Percentiles rank a stretch among this genome's conserved stretches.
Evolutionary conservation across 2,113 vertebrate species (phyloP).

Genomic region (Phrynosoma platyrhinos): DNA sequence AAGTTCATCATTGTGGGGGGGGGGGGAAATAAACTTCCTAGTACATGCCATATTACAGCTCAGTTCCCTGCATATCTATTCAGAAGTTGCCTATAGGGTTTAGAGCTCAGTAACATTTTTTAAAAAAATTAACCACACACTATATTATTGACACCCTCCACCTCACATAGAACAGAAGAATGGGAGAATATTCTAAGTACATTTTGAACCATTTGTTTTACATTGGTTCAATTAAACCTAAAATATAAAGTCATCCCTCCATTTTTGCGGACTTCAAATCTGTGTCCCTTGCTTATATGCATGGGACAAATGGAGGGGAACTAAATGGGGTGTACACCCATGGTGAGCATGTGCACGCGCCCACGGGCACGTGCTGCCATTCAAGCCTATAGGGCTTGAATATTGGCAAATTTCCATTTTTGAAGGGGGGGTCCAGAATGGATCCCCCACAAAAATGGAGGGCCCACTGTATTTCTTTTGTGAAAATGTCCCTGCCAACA

Average conservation of each 20-base stretch:
- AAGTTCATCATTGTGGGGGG: no score
- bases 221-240: not conserved
- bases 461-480: not conserved
- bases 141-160: not conserved
- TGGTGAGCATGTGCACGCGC: no score
- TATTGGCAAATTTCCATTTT: no score
- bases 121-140: not conserved
- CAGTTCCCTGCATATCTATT: not conserved
- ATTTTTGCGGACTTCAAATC: no score
- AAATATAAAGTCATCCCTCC: not conserved
- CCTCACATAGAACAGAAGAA: not conserved
- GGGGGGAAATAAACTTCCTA: not conserved
- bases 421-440: no score
- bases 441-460: no score
- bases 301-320: no score
- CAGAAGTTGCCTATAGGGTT: not conserved
- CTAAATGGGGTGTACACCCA: no score
- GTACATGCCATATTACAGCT: no score
- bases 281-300: no score
- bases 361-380: no score
- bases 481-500: not conserved
- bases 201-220: not conserved
- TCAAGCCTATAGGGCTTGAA: no score
- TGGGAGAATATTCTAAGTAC: not conserved
- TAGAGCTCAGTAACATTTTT: not conserved